Conservation (phyloP, 2,797 vertebrate genomes). For the Huso huso region DNA sequence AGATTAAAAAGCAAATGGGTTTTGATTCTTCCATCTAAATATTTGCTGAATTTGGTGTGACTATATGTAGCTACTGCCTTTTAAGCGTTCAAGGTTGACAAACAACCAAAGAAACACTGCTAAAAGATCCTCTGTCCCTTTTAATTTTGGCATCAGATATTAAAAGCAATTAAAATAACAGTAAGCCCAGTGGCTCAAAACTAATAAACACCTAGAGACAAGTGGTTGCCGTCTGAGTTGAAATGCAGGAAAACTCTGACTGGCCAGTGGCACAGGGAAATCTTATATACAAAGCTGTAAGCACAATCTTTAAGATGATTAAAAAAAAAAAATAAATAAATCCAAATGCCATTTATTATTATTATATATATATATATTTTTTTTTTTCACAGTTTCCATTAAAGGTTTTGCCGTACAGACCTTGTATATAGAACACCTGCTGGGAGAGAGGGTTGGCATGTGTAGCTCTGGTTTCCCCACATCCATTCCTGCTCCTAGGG, state of each 20-base stretch:
- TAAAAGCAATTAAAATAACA: constrained; percentile 6
- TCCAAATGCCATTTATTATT: not conserved
- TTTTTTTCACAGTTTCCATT: not conserved
- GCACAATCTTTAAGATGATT: not conserved
- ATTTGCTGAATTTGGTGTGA: too few species aligned
- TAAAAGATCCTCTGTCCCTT: not conserved
- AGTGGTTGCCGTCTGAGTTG: not conserved
- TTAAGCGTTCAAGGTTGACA: too few species aligned
- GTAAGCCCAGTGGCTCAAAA: constrained; percentile 7
- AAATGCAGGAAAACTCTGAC: constrained; percentile 8
- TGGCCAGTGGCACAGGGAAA: constrained; percentile 3
- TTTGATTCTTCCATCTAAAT: too few species aligned
- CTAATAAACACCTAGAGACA: constrained; percentile 12
- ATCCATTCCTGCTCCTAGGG: constrained; percentile 10
- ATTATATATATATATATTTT: not conserved
- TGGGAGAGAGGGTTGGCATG: constrained; percentile 3
- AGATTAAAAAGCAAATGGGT: too few species aligned
- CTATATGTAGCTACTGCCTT: too few species aligned
- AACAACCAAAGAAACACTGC: not conserved
- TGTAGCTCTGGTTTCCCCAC: constrained; percentile 4
- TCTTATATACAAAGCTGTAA: constrained; percentile 1
- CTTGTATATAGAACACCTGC: constrained; percentile 8
- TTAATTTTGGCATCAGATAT: not conserved
- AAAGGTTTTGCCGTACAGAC: constrained; percentile 5
- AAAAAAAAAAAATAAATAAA: constrained; percentile 2